A percentile compares a stretch with the other conserved stretches of the same genome.
Evolutionary conservation across 2,797 vertebrate genomes (phyloP).

Genomic region (Amazonetta brasiliensis): DNA sequence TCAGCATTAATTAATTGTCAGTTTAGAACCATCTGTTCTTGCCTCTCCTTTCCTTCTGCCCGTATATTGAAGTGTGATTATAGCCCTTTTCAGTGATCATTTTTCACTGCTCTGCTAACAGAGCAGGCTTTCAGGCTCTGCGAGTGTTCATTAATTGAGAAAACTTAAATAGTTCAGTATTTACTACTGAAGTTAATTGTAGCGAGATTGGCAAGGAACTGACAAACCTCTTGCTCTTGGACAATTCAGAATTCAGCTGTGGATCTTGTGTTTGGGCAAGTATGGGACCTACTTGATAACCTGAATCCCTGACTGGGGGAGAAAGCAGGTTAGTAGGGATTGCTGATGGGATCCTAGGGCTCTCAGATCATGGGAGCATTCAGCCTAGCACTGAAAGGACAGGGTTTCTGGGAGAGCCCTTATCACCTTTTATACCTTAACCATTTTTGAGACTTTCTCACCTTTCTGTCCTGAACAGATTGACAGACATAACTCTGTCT

Average conservation of each 20-base stretch:
- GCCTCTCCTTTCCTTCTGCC: not conserved
- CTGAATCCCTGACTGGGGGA: not conserved
- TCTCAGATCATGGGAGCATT: not conserved
- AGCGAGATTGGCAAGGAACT: not conserved
- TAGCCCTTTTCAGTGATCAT: not conserved
- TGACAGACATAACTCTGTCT: no score
- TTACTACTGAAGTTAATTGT: not conserved
- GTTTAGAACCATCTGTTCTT: not conserved
- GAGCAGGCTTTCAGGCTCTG: not conserved
- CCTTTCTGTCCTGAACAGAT: not conserved
- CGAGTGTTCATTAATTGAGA: not conserved
- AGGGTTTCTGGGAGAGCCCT: not conserved
- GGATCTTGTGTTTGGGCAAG: not conserved
- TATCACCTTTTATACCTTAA: not conserved
- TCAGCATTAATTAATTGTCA: not conserved
- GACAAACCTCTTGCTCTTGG: not conserved
- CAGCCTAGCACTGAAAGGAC: no score
- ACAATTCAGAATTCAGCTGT: not conserved
- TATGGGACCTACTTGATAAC: not conserved
- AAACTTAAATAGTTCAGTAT: not conserved
- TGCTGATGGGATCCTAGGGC: not conserved
- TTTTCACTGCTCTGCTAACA: not conserved
- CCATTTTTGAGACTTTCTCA: not conserved
- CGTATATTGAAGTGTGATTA: not conserved
- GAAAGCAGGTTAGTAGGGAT: not conserved